Evolutionary conservation across 2,888 invertebrate genomes (phyloP).

Genomic region (Eledona agricola): DNA sequence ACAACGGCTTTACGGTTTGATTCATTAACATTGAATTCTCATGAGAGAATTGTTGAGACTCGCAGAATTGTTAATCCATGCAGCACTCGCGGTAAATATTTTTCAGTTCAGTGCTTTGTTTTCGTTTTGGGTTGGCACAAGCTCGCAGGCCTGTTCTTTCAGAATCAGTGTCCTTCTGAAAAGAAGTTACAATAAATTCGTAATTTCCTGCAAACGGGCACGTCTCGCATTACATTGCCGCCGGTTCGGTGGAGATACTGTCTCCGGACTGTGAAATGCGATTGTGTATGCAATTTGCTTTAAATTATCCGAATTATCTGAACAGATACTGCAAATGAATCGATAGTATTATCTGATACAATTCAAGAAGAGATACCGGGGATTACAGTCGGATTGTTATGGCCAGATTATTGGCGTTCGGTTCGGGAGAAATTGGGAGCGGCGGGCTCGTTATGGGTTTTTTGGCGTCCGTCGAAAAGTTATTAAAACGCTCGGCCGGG

Average conservation of each 20-base stretch:
- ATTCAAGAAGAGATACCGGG: constrained; percentile 30
- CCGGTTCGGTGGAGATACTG: constrained; percentile 46
- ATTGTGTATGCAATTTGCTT: constrained; percentile 56
- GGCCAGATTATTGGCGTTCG: constrained; percentile 16
- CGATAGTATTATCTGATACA: constrained; percentile 48
- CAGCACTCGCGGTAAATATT: too few species aligned
- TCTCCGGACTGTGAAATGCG: constrained; percentile 53
- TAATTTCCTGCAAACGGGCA: constrained; percentile 27
- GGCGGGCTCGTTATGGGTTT: constrained; percentile 3
- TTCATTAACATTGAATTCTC: too few species aligned
- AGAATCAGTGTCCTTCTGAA: too few species aligned
- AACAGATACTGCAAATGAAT: constrained; percentile 53
- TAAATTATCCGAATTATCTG: constrained; percentile 55
- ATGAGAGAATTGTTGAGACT: too few species aligned
- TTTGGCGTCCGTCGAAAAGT: constrained; percentile 13
- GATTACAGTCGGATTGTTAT: constrained; percentile 25
- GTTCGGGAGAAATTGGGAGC: constrained; percentile 11
- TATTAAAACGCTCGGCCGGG: constrained; percentile 23
- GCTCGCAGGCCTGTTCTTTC: too few species aligned
- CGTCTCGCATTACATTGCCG: constrained; percentile 25
- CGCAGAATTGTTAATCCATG: too few species aligned
- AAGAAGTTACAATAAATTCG: constrained; percentile 25
- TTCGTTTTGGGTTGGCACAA: too few species aligned
- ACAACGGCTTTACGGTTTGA: too few species aligned
- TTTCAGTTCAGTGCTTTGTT: too few species aligned